phyloP scores from a whole-genome alignment of 2,113 vertebrate genomes.

The Bostrychus sinensis region DNA sequence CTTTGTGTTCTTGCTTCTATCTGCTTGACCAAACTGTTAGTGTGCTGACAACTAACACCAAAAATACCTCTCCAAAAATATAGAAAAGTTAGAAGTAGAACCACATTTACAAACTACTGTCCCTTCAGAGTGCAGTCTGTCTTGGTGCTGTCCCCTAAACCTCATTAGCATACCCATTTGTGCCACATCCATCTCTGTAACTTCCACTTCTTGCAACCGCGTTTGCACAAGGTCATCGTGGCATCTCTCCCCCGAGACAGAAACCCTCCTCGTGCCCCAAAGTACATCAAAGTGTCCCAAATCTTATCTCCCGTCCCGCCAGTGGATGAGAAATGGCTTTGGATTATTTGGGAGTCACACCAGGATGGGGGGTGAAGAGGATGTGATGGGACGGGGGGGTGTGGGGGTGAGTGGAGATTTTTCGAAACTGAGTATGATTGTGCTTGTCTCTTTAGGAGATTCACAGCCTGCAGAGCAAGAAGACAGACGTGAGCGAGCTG shows the following conservation, averaged over 20 bases:
- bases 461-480: conserved; percentile 86
- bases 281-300: conserved; percentile 21
- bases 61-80: too few relatives aligned
- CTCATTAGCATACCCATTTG: conserved; percentile 22
- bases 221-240: conserved; percentile 5
- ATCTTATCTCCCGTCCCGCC: conserved; percentile 6
- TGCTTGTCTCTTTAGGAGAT: conserved; percentile 84
- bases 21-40: too few relatives aligned
- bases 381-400: neutral
- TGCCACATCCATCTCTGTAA: conserved; percentile 15
- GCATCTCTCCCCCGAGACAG: conserved; percentile 4
- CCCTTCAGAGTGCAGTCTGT: neutral
- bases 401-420: neutral
- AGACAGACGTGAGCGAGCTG: conserved; percentile 76
- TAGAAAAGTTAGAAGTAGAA: too few relatives aligned
- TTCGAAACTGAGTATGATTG: conserved; percentile 30
- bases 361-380: neutral
- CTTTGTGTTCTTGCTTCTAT: too few relatives aligned
- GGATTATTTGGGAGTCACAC: neutral
- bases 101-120: conserved; percentile 5
- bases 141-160: conserved; percentile 7
- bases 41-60: too few relatives aligned
- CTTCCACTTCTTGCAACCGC: neutral
- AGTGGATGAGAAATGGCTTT: conserved; percentile 14
- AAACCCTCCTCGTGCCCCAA: neutral